Evolutionary conservation across 2,888 invertebrate genomes (phyloP), one percentile per base, ranked within the genome.

Genomic region (Galeruca laticollis): DNA sequence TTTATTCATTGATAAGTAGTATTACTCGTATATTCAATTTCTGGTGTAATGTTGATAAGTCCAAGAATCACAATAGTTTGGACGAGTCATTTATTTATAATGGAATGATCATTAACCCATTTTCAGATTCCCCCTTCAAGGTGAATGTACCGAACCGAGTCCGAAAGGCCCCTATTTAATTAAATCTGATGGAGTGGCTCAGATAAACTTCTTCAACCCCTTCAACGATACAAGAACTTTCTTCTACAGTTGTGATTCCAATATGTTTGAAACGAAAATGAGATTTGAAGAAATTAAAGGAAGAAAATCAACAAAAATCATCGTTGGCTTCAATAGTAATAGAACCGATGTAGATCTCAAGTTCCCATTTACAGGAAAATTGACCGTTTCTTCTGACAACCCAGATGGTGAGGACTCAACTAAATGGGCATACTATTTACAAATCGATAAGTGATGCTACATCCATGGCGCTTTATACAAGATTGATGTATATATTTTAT

Each of bases 131-230:
- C 87, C 87, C 8, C 75, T 88, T 68, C 82, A 84, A 71, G 88
- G 87, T 35, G 84, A 83, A 21, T 86, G 87, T 74, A 76, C 80
- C 18, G 75, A 81, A n/a, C 87, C 88, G 9, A 87, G 85, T 76
- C 87, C 88, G 11, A 87, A 87, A 79, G 88, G 88, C 26, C 88
- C 88, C 0, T 86, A 83, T 74, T 78, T 79, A 6, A 78, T 88
- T 26, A 86, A 83, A 73, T 79, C 84, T 9, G 86, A 85, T 10
- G 66, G 66, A 31, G 78, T 78, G 2, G 80, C 82, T 0, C 73
- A 81, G 8, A 85, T 88, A 73, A 80, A 82, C n/a, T 88, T 88
- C 80, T 81, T 84, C 66, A 88, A 88, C 76, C 85, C 87, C 6
- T 88, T 87, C 75, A 76, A 78, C 6, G 81, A 82, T 43, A 78